Conservation (phyloP, 2,888 invertebrate genomes). For the Drosophila meridiana region DNA sequence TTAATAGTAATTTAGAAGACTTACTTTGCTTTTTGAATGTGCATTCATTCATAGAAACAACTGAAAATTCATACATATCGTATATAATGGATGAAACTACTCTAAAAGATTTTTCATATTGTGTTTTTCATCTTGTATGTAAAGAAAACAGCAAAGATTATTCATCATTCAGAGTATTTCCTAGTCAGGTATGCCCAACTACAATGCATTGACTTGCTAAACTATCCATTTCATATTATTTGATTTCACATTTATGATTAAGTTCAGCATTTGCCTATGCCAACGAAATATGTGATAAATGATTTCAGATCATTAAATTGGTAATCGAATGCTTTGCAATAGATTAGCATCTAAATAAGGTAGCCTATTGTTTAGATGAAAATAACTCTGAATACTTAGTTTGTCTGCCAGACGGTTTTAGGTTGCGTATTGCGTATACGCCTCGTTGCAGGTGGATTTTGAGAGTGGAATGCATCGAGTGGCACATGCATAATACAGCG, state of each 20-base stretch:
- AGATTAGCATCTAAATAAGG: slow-evolving; percentile 11
- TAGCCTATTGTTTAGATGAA: not conserved
- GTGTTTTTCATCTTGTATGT: not conserved
- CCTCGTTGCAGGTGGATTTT: slow-evolving; percentile 15
- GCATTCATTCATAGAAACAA: no score
- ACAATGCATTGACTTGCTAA: not conserved
- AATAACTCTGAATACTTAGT: not conserved
- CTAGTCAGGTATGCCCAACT: not conserved
- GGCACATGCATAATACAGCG: slow-evolving; percentile 33
- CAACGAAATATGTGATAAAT: not conserved
- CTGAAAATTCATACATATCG: no score
- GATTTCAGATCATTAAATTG: not conserved
- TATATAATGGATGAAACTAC: no score
- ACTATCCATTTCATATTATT: not conserved
- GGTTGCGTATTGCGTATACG: slow-evolving; percentile 49
- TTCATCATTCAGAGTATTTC: not conserved
- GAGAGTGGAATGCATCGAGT: slow-evolving; percentile 1
- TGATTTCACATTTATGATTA: not conserved
- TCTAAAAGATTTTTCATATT: no score
- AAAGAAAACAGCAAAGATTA: not conserved
- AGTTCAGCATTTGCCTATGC: not conserved
- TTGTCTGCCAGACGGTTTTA: slow-evolving; percentile 26
- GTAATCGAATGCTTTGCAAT: slow-evolving; percentile 10
- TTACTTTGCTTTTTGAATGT: no score
- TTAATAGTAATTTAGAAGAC: no score